phyloP scores from a whole-genome alignment of 2,888 invertebrate species.

The Pristionchus mayeri region DNA sequence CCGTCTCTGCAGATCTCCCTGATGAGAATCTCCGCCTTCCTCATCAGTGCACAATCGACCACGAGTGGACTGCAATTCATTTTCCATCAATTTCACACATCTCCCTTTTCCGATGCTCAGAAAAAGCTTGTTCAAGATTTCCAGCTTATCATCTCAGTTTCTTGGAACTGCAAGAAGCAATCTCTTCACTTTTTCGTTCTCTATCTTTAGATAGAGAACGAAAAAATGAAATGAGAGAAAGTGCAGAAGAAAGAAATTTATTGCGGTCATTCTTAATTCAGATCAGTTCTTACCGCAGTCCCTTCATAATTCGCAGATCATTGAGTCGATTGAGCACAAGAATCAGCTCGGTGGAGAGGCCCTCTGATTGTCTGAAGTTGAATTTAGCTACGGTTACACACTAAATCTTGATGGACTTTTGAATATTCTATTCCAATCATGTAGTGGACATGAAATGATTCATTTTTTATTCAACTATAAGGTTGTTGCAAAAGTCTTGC shows the following conservation, averaged over 20 bases:
- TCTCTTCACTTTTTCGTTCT: no score
- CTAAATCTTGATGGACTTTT: no score
- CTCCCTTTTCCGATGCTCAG: background rate
- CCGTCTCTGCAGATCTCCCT: background rate
- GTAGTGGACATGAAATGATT: no score
- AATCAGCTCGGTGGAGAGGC: conserved; percentile 21
- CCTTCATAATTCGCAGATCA: conserved; percentile 8
- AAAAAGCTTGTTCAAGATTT: background rate
- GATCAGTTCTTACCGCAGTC: background rate
- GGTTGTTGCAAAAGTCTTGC: no score
- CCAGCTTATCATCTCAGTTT: background rate
- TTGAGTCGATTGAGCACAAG: conserved; percentile 38
- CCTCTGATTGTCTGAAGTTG: conserved; percentile 16
- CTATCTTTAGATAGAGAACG: no score
- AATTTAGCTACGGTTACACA: no score
- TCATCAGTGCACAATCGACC: conserved; percentile 8
- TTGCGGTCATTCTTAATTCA: no score
- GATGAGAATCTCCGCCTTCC: background rate
- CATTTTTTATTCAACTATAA: no score
- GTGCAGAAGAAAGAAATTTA: background rate
- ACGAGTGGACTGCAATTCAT: background rate
- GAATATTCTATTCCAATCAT: no score
- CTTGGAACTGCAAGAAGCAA: no score
- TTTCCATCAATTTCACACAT: background rate
- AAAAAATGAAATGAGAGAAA: background rate